Conservation (phyloP, 2,113 vertebrate genomes). For the Uria lomvia region DNA sequence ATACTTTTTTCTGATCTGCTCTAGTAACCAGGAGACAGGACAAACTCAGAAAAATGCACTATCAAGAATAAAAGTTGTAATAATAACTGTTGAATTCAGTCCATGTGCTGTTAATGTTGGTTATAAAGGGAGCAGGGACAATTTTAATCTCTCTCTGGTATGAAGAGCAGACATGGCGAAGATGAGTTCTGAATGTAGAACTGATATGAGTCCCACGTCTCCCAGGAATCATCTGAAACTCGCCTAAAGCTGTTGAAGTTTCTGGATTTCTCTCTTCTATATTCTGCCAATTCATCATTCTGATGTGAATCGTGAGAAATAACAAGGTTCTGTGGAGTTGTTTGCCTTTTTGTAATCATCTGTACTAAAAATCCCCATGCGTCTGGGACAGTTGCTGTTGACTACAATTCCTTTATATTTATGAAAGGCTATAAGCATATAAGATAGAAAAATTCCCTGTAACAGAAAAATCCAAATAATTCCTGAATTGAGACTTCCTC, state of each 20-base stretch:
- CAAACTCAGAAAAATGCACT: not conserved
- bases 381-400: not conserved
- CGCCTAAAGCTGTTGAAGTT: not conserved
- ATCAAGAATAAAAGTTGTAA: not conserved
- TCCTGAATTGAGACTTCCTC: not conserved
- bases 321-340: not conserved
- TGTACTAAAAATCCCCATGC: not conserved
- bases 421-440: not conserved
- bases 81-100: not conserved
- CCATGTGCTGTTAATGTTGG: not conserved
- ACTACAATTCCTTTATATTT: not conserved
- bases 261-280: not conserved
- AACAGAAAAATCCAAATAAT: not conserved
- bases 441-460: not conserved
- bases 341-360: not conserved
- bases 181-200: not conserved
- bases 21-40: not conserved
- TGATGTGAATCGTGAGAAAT: not conserved
- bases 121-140: not conserved
- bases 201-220: not conserved
- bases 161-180: not conserved
- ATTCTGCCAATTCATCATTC: not conserved
- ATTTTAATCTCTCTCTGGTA: not conserved
- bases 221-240: not conserved
- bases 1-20: not conserved